Evolutionary conservation across 1,140 invertebrate species (phyloP), one percentile per base, ranked within the genome.

Genomic region (Penaeus japonicus): DNA sequence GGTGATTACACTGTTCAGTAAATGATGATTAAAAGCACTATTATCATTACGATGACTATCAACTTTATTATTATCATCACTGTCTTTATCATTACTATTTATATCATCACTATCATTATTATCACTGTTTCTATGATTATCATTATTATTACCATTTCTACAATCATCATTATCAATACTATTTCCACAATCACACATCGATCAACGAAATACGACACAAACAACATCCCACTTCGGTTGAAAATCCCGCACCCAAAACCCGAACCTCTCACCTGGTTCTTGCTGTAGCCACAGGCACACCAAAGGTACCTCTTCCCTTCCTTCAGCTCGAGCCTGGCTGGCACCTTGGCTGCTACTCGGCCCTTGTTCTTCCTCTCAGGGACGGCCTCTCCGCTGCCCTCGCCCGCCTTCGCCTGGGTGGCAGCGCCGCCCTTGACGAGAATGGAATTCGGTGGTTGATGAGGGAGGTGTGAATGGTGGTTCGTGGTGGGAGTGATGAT

Each of bases 201-300:
- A n/a, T n/a, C n/a, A n/a, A n/a, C n/a, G n/a, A n/a, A n/a, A n/a
- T n/a, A 17, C 12, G 10, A 65, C 17, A 65, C 20, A 65, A 7
- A 65, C 20, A 79, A 35, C n/a, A 82, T 59, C 15, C 1, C 24
- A 15, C 4, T n/a, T 27, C 32, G 54, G 22, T 20, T 22, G 53
- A 22, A 57, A 17, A 17, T 7, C 12, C 1, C 20, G 7, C 15
- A 27, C 5, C 18, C 18, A n/a, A 17, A 77, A 18, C 30, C 15
- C 17, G 18, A 39, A 30, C 18, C 47, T 20, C 80, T 55, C 92
- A 95, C 95, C 93, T 96, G 98, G 82, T 92, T 95, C 91, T 97
- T 96, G 91, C 98, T 99, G 84, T 95, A 95, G 2, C 98, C 98
- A 93, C 98, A 99, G 2, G 96, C 92, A 92, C 98, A 99, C 98